Evolutionary conservation across 2,113 vertebrate species (phyloP), one percentile per base, ranked within the genome.

Genomic region (Osmerus eperlanus): DNA sequence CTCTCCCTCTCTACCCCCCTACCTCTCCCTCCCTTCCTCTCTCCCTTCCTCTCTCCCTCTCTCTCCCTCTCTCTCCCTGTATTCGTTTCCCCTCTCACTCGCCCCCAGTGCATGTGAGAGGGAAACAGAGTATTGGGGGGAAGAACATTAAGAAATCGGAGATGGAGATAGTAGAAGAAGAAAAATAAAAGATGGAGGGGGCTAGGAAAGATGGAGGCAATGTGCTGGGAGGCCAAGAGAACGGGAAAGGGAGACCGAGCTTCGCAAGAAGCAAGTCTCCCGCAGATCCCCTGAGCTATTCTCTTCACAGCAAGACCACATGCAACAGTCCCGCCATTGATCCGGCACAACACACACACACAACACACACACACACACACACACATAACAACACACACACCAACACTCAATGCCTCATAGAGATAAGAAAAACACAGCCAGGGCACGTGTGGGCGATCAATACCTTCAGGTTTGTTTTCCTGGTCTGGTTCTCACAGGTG

Each of bases 261-360:
- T 55, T 53, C 23, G 18, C 16, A 52, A 52, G 14, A 61, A 56
- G 14, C 16, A 60, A 28, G 21, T 12, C 81, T 79, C 78, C 84
- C 64, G 63, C 25, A 55, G 83, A 80, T 23, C 73, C 82, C 70
- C 81, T 52, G 29, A 66, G 74, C 63, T 59, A 32, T 69, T 73
- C 47, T 55, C 72, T 59, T 28, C 79, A 54, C 81, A 82, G 71
- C 65, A n/a, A 71, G 74, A 79, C 64, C 68, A 85, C 81, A 70
- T 73, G 81, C 72, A 74, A 80, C 79, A 81, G 75, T 68, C 64
- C 63, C n/a, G 51, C 69, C 47, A 76, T 41, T 79, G 82, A 86
- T 78, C 74, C 65, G 67, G 61, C 53, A n/a, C 67, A 8, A 69
- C 29, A 69, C 68, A 70, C 55, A 47, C 32, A 60, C 68, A 60